phyloP scores from a whole-genome alignment of 2,888 invertebrate genomes.

The Megaustenia siamemsis region DNA sequence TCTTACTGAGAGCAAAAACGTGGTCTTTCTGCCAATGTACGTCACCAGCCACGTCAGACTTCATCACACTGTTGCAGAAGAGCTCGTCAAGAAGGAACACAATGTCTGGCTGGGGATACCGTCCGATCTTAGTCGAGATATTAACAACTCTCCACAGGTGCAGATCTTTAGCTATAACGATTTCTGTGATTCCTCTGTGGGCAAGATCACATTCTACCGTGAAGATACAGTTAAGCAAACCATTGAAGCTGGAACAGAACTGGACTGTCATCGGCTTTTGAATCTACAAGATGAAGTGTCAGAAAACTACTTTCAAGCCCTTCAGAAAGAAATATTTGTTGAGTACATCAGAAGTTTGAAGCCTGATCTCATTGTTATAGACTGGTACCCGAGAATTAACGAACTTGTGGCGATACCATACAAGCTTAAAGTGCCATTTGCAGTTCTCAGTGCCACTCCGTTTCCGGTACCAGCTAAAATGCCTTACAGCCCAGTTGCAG shows the following conservation, averaged over 20 bases:
- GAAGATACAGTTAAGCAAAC: neutral
- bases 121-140: neutral
- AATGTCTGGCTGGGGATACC: neutral
- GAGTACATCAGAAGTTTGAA: conserved; percentile 13
- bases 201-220: neutral
- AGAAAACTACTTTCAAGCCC: neutral
- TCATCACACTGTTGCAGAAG: neutral
- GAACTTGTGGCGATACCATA: neutral
- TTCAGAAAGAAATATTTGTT: neutral
- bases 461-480: neutral
- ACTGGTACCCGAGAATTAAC: neutral
- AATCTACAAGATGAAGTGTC: neutral
- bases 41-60: conserved; percentile 5
- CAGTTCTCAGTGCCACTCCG: neutral
- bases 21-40: neutral
- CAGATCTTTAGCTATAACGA: conserved; percentile 4
- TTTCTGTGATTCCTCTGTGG: neutral
- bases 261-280: neutral
- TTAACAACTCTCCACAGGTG: neutral
- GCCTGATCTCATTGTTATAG: conserved; percentile 14
- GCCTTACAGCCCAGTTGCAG: neutral
- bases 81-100: neutral
- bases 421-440: too few relatives aligned
- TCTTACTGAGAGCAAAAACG: neutral
- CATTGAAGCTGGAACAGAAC: neutral